Conservation (phyloP, 2,113 vertebrate species). For the Periophthalmus modestus region DNA sequence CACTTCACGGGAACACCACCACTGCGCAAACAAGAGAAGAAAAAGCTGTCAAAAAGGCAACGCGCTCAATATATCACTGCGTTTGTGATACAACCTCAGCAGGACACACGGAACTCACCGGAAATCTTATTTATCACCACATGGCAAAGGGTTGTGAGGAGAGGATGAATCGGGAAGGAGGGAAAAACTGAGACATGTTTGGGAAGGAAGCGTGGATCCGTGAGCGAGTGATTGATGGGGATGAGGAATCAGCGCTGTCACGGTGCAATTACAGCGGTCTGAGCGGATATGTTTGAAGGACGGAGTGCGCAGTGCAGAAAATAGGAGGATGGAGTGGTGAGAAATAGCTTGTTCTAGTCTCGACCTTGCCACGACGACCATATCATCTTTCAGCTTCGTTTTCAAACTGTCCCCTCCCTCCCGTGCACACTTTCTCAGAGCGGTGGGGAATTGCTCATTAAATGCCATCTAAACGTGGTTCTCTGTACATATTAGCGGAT, state of each 20-base stretch:
- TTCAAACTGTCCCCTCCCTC: conserved; percentile 45
- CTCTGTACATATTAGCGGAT: conserved; percentile 5
- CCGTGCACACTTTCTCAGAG: not conserved
- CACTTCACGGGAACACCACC: conserved; percentile 18
- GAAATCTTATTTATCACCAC: conserved; percentile 64
- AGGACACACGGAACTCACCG: conserved; percentile 49
- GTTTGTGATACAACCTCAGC: conserved; percentile 44
- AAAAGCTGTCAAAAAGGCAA: conserved; percentile 55
- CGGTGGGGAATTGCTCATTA: conserved; percentile 44
- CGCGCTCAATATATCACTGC: conserved; percentile 50
- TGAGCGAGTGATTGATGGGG: conserved; percentile 62
- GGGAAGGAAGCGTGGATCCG: conserved; percentile 48
- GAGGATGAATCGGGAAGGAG: conserved; percentile 14
- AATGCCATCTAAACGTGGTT: conserved; percentile 8
- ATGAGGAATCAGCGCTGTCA: conserved; percentile 59
- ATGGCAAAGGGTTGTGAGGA: conserved; percentile 38
- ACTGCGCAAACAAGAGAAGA: conserved; percentile 19
- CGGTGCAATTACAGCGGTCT: conserved; percentile 64
- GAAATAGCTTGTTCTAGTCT: conserved; percentile 37
- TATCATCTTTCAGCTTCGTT: conserved; percentile 55
- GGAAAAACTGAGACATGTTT: conserved; percentile 41
- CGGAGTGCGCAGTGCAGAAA: conserved; percentile 36
- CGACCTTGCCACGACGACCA: conserved; percentile 58
- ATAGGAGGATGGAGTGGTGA: conserved; percentile 45
- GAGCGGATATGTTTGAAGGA: conserved; percentile 69